Evolutionary conservation across 37 sponge, comb jelly and placozoan genomes (phyloP), one percentile per base, ranked within the genome.

Genomic region (Ephydatia muelleri): DNA sequence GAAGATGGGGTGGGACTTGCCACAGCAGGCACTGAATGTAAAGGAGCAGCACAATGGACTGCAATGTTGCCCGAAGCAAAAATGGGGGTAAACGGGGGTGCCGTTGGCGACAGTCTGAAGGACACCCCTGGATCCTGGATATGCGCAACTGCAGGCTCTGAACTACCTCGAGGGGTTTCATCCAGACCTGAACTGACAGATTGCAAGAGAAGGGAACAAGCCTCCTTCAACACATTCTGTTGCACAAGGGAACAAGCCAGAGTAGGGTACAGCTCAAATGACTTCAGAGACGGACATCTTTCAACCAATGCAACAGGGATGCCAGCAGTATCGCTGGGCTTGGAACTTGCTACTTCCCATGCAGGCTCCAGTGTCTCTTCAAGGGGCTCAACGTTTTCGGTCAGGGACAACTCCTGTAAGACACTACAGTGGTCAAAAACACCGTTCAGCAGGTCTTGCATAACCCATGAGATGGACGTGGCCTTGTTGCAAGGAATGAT

Each of bases 41-140:
- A 21, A 14, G 16, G 16, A 13, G 57, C 19, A 21, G 6, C 57
- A 21, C 57, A 14, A 5, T 57, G 57, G 19, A 57, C 57, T 1
- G 57, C 57, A 57, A 14, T 57, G 57, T 43, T 43, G 43, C 57
- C 19, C 14, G 9, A 21, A 19, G 57, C 16, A 57, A 57, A 14
- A 19, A 57, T 38, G 43, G 75, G 75, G 9, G 38, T 38, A 27
- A 75, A 75, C 43, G 26, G 37, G 8, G 75, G 75, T 11, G 75
- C 75, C 34, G 22, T 75, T 38, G 75, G 75, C 1, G 75, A 75
- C 35, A 75, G 35, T n/a, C 36, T 75, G 75, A 75, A 75, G 35
- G n/a, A 38, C 21, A 5, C 12, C 21, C 13, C 36, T 14, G 35
- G 35, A 9, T 75, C 75, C 75, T 14, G 40, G 26, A 5, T 75